Evolutionary conservation across 2,113 vertebrate genomes (phyloP).

Genomic region (Cynopterus brachyotis): DNA sequence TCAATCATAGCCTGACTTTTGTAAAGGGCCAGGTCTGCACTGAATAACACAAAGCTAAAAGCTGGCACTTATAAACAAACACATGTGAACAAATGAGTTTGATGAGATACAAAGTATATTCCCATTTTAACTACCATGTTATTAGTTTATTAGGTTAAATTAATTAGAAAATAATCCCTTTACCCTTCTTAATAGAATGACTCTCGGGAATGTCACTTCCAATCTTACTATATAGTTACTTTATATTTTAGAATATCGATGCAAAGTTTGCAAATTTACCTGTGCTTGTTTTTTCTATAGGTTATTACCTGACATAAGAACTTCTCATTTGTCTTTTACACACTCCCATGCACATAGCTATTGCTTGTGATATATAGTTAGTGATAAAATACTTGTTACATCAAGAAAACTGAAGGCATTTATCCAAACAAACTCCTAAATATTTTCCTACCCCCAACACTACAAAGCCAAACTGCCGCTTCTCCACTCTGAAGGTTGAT

Average conservation of each 20-base stretch:
- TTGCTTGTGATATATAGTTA: not conserved
- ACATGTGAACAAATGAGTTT: not conserved
- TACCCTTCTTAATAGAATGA: not conserved
- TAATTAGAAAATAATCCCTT: not conserved
- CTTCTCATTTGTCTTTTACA: not conserved
- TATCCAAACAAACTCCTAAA: not conserved
- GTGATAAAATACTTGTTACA: constrained; percentile 42
- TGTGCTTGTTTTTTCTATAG: constrained; percentile 19
- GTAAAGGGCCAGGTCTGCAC: not conserved
- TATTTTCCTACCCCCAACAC: not conserved
- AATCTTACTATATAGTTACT: not conserved
- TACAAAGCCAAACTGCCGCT: constrained; percentile 50
- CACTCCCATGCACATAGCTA: not conserved
- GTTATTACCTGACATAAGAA: not conserved
- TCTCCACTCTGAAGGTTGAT: not conserved
- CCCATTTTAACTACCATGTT: not conserved
- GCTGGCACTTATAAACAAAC: not conserved
- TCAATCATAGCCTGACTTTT: not conserved
- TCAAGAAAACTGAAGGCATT: constrained; percentile 59
- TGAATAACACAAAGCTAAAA: not conserved
- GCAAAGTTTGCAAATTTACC: constrained; percentile 20
- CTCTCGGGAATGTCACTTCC: not conserved
- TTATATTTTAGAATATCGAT: not conserved
- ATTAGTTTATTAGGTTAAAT: not conserved
- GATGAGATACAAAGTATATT: constrained; percentile 13